A percentile compares a stretch with the other conserved stretches of the same genome.
These are phyloP conservation scores for Carlito syrichta DNA, from an alignment of 2,113 vertebrate genomes.

Conservation along the genomic window DNA sequence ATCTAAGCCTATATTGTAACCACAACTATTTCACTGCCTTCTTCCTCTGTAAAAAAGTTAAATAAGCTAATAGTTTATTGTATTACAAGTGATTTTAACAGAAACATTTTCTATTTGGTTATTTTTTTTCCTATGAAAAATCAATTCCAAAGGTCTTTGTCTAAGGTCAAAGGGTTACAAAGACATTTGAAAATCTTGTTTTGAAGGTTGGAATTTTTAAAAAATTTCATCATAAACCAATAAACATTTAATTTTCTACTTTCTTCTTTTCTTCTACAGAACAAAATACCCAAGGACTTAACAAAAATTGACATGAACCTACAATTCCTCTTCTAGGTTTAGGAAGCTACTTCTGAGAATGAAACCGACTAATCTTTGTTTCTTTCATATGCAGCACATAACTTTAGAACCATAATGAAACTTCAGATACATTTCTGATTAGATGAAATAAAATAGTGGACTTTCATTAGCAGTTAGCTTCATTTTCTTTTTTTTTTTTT, in stretches of 20 bases:
- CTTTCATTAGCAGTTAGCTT: neutral
- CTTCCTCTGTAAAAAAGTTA: constrained; percentile 48
- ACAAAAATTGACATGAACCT: neutral
- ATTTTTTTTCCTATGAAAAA: constrained; percentile 60
- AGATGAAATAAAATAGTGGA: neutral
- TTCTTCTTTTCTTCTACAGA: neutral
- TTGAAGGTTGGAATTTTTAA: constrained; percentile 31
- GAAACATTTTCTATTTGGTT: constrained; percentile 62
- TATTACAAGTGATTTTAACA: constrained; percentile 65
- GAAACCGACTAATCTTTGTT: neutral
- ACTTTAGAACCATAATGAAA: neutral
- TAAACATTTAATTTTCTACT: neutral
- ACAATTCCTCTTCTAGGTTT: neutral
- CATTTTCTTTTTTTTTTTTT: too few species aligned
- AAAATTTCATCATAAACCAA: constrained; percentile 4
- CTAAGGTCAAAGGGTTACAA: constrained; percentile 53
- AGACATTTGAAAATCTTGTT: constrained; percentile 49
- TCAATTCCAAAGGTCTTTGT: constrained; percentile 63
- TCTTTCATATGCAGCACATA: neutral
- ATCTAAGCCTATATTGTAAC: neutral
- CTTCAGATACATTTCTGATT: neutral
- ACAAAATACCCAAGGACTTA: constrained; percentile 2
- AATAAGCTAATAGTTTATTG: constrained; percentile 67
- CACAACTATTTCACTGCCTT: constrained; percentile 46
- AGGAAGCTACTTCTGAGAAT: neutral